Evolutionary conservation across 2,888 invertebrate genomes (phyloP).

Genomic region (Drosophila yooni): DNA sequence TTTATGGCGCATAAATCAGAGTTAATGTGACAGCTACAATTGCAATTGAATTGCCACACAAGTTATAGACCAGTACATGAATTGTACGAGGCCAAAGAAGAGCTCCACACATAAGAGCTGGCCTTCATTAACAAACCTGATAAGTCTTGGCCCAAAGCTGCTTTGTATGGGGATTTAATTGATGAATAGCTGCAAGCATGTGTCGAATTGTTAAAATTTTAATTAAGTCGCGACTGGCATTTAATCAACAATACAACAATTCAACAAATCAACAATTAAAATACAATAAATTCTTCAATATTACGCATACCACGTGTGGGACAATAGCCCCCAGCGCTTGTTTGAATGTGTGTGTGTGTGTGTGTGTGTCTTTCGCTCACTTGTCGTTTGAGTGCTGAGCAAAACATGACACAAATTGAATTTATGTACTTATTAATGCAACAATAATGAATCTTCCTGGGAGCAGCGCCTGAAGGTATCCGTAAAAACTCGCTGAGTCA

Average conservation of each 20-base stretch:
- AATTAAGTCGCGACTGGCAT: constrained; percentile 41
- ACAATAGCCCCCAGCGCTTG: constrained; percentile 5
- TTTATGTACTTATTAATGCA: constrained; percentile 15
- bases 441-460: constrained; percentile 22
- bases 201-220: constrained; percentile 35
- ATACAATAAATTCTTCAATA: constrained; percentile 11
- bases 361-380: constrained; percentile 4
- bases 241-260: constrained; percentile 24
- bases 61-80: constrained; percentile 36
- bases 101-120: neutral
- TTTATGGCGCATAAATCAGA: constrained; percentile 75
- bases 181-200: constrained; percentile 2
- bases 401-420: constrained; percentile 61
- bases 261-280: constrained; percentile 29
- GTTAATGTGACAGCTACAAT: constrained; percentile 55
- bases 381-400: constrained; percentile 63
- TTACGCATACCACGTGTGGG: constrained; percentile 30
- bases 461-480: constrained; percentile 8
- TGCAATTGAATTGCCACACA: constrained; percentile 57
- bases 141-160: neutral
- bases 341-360: constrained; percentile 7
- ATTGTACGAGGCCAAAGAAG: neutral
- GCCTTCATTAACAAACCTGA: constrained; percentile 5
- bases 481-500: constrained; percentile 54
- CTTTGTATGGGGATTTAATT: constrained; percentile 10